These are phyloP conservation scores for Ischnura elegans DNA, from an alignment of 2,888 invertebrate genomes.

Conservation along the genomic window DNA sequence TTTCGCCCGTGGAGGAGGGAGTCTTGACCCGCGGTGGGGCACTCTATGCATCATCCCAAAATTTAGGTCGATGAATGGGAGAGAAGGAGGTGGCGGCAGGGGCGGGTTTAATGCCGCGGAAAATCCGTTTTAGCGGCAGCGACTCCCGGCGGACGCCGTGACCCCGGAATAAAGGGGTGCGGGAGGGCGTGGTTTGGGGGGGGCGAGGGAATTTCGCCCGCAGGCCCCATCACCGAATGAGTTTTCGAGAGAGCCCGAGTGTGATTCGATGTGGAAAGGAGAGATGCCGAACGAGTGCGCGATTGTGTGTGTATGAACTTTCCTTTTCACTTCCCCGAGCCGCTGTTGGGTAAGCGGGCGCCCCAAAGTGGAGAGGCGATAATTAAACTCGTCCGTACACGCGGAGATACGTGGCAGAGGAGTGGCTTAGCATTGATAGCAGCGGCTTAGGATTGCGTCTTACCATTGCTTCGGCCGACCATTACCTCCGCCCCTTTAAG, in stretches of 20 bases:
- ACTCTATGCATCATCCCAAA: not conserved
- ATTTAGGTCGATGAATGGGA: constrained; percentile 12
- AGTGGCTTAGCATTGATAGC: not conserved
- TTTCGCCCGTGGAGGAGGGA: too few relatives aligned
- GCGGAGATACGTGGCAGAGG: not conserved
- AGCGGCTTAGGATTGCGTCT: not conserved
- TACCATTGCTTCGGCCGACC: not conserved
- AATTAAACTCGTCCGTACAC: not conserved
- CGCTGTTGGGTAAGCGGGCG: not conserved
- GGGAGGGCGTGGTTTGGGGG: not conserved
- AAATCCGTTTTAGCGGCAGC: not conserved
- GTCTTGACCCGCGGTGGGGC: too few relatives aligned
- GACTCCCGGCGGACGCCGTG: not conserved
- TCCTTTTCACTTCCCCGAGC: constrained; percentile 37
- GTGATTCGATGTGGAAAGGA: not conserved
- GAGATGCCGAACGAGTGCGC: not conserved
- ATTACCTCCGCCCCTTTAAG: not conserved
- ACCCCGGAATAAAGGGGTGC: not conserved
- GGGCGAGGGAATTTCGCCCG: not conserved
- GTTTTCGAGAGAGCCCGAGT: not conserved
- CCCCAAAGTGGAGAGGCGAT: not conserved
- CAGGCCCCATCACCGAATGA: too few relatives aligned
- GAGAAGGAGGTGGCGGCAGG: too few relatives aligned
- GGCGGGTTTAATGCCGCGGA: constrained; percentile 17
- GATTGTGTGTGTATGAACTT: constrained; percentile 36